Evolutionary conservation across 2,888 invertebrate genomes (phyloP), one percentile per base, ranked within the genome.

Genomic region (Eristalis arbustorum): DNA sequence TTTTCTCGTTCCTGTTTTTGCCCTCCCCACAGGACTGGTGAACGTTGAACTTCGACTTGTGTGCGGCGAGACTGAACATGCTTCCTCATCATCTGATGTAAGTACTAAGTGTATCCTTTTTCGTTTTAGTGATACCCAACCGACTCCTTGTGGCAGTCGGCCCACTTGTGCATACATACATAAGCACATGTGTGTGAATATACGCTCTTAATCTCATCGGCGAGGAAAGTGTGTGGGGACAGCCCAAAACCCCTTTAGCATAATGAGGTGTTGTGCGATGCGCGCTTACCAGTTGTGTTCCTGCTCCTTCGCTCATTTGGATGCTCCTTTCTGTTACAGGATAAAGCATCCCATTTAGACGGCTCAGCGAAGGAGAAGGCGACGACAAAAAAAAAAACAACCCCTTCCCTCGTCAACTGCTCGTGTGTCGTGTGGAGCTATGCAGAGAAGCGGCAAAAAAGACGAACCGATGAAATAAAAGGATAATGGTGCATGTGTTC

Each of bases 401-500:
- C 62, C 14, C 31, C 14, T n/a, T n/a, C n/a, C n/a, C n/a, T n/a
- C 49, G 18, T 57, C 68, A 40, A 23, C 74, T 31, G 56, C 66
- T 71, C 56, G 66, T 34, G 57, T 73, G 63, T n/a, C n/a, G n/a
- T 67, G 67, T 59, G 61, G 8, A 62, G 76, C 66, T n/a, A 14
- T 28, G 66, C 66, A 22, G 74, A 76, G 49, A 13, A 25, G 49
- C n/a, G n/a, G n/a, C 49, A 18, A 75, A 49, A 73, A 76, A 71
- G 13, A 18, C 31, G 28, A 87, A 76, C 82, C 87, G 83, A 83
- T 87, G 82, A 83, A 83, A 83, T 87, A 87, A 75, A 82, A 83
- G 87, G 87, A 87, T 87, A 87, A 87, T 75, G 85, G 78, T 87
- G 82, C 87, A 87, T 87, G 83, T 87, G 83, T 87, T 83, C 79